Base-by-base conservation (phyloP, 2,888 invertebrate genomes). In the Yponomeuta plumbellus region DNA sequence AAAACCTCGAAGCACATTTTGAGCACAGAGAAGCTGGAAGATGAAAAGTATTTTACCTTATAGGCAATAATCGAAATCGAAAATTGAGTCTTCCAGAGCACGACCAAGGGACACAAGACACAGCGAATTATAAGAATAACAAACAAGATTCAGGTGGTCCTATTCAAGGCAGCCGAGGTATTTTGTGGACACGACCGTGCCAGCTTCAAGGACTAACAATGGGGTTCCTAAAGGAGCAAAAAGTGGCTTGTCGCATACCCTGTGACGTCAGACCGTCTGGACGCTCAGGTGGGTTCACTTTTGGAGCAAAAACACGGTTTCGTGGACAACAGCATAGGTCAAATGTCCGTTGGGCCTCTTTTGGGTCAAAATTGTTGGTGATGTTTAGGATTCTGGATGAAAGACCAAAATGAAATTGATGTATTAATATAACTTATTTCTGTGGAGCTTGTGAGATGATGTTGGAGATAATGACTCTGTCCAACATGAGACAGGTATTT, bases 141-240 rank as follows among this genome's bases (percentile, higher is more conserved):
- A 52, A 52, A 52, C 44, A 52, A 52, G 44, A 52, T 52, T 52
- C 17, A 52, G 44, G 44, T 52, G 44, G 44, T 52, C 44, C 44
- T 13, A 17, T 52, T 13, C 17, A 26, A 26, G 26, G 61, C 26
- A 52, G 44, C 61, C 34, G 26, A 61, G 26, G 61, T 17, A 61
- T 61, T 26, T 34, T 26, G 61, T 61, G 77, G 80, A 74, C 76
- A 82, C 80, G 44, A 77, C 79, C 73, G 72, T 75, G 80, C 75
- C 74, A 75, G 76, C 69, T 72, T 77, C 86, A 85, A 86, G 86
- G 84, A 71, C 80, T 80, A 78, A 76, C 86, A 79, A 83, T 83
- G 77, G 85, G 84, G 83, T 81, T 81, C 81, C 80, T 68, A 68
- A 72, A 44, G 23, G 65, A 64, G 61, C 59, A 67, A 76, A 86